Evolutionary conservation across 2,797 vertebrate species (phyloP).

Genomic region (Sebastes steindachneri): DNA sequence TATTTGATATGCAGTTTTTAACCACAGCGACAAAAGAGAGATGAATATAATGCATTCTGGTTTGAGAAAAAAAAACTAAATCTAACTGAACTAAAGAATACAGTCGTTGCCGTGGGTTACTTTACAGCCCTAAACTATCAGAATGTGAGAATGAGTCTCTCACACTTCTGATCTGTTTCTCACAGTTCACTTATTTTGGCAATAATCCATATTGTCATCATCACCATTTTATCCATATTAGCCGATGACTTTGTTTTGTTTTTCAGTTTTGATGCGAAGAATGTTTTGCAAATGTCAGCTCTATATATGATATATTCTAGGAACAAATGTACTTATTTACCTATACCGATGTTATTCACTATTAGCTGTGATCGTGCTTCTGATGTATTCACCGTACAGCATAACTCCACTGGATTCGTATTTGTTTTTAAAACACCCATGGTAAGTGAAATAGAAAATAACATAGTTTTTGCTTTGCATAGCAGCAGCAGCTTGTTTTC

Average conservation of each 20-base stretch:
- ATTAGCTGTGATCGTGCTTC: background rate
- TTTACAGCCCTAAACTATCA: slow-evolving; percentile 13
- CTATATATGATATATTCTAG: background rate
- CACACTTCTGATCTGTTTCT: slow-evolving; percentile 36
- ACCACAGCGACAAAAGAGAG: slow-evolving; percentile 12
- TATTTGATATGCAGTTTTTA: slow-evolving; percentile 50
- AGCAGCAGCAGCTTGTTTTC: slow-evolving; percentile 42
- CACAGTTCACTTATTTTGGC: slow-evolving; percentile 13
- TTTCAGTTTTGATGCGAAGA: background rate
- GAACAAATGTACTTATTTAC: background rate
- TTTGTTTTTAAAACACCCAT: slow-evolving; percentile 13
- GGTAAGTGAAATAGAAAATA: slow-evolving; percentile 73
- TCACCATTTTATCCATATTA: background rate
- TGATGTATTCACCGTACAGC: background rate
- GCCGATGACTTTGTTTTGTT: slow-evolving; percentile 9
- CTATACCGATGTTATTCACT: background rate
- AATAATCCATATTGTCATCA: slow-evolving; percentile 14
- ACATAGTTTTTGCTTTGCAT: slow-evolving; percentile 55
- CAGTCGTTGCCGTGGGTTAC: slow-evolving; percentile 2
- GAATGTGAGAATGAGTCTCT: slow-evolving; percentile 19
- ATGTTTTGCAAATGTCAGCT: background rate
- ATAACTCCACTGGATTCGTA: slow-evolving; percentile 42
- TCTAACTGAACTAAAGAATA: slow-evolving; percentile 34
- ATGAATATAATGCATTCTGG: slow-evolving; percentile 69
- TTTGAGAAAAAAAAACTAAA: slow-evolving; percentile 36